These are phyloP conservation scores for Aleiodes sp. DNA, from an alignment of 1,140 invertebrate species.

Conservation along the genomic window DNA sequence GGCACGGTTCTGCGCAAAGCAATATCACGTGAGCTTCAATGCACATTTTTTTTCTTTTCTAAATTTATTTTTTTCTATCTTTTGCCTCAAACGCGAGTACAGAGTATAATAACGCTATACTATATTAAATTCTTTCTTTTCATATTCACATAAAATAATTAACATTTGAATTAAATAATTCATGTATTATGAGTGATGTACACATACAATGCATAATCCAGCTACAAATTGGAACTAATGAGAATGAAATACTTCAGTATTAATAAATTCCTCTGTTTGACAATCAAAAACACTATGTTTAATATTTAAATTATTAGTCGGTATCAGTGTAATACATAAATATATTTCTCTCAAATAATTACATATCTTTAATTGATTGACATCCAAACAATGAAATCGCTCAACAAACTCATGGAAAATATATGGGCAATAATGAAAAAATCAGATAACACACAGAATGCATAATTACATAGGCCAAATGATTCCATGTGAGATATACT, in stretches of 20 bases:
- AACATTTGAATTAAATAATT: not conserved
- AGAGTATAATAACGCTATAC: not conserved
- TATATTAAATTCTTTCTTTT: not conserved
- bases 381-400: too few relatives aligned
- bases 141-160: not conserved
- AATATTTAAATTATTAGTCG: not conserved
- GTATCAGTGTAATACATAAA: too few relatives aligned
- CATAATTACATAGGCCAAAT: too few relatives aligned
- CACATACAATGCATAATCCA: not conserved
- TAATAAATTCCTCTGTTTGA: not conserved
- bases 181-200: not conserved
- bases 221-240: not conserved
- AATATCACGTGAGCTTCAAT: conserved; percentile 93
- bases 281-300: not conserved
- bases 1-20: conserved; percentile 83
- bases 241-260: not conserved
- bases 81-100: too few relatives aligned
- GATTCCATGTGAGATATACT: too few relatives aligned
- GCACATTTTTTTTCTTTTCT: too few relatives aligned
- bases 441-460: too few relatives aligned
- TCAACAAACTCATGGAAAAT: too few relatives aligned
- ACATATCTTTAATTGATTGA: too few relatives aligned
- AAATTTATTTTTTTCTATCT: conserved; percentile 35
- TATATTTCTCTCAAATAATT: too few relatives aligned
- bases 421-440: too few relatives aligned